Evolutionary conservation across 2,888 invertebrate species (phyloP).

Genomic region (Keiferia lycopersicella): DNA sequence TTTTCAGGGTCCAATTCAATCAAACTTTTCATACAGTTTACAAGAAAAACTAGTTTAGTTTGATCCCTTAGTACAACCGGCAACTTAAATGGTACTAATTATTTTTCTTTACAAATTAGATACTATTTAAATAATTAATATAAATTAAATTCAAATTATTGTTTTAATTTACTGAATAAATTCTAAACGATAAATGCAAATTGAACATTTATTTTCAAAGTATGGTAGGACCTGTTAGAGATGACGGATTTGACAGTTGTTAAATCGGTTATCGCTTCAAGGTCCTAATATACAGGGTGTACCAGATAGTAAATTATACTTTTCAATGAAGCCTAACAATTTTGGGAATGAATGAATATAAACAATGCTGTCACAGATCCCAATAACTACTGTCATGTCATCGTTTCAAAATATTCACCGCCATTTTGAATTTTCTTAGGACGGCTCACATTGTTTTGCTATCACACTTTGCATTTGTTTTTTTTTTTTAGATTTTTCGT

Average conservation of each 20-base stretch:
- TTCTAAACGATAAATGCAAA: constrained; percentile 66
- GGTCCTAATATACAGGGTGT: no score
- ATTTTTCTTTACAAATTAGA: constrained; percentile 1
- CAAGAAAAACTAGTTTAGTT: not conserved
- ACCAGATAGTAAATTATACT: no score
- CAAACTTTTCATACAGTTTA: no score
- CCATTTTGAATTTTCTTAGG: constrained; percentile 42
- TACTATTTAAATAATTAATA: constrained; percentile 15
- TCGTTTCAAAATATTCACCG: constrained; percentile 43
- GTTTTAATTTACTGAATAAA: constrained; percentile 33
- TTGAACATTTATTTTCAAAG: constrained; percentile 33
- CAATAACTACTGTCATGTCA: constrained; percentile 35
- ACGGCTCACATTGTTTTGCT: constrained; percentile 61
- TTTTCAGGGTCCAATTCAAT: no score
- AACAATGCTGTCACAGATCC: constrained; percentile 4
- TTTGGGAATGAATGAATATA: not conserved
- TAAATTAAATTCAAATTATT: constrained; percentile 4
- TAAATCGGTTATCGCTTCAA: no score
- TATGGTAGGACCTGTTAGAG: not conserved
- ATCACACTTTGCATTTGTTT: constrained; percentile 59
- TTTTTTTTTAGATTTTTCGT: constrained; percentile 49
- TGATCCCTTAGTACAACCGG: not conserved
- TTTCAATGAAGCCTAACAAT: no score
- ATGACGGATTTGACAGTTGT: not conserved
- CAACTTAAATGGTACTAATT: not conserved